Evolutionary conservation across 1,140 invertebrate species (phyloP).

Genomic region (Mercenaria mercenaria): DNA sequence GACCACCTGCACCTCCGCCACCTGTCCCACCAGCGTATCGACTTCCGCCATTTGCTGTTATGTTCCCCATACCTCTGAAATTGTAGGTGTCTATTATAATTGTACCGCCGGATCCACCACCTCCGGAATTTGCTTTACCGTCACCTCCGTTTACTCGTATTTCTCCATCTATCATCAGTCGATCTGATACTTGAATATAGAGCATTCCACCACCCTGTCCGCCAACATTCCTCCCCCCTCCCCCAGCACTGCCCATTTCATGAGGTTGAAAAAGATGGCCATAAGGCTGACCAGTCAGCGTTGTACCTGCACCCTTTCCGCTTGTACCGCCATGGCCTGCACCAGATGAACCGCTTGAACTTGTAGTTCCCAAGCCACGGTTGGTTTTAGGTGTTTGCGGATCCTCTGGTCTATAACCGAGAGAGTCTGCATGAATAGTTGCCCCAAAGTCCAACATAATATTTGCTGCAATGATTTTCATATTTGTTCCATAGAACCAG

Average conservation of each 20-base stretch:
- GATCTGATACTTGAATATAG: slow-evolving; percentile 70
- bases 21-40: slow-evolving; percentile 71
- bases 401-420: slow-evolving; percentile 74
- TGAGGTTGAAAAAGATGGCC: slow-evolving; percentile 78
- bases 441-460: slow-evolving; percentile 79
- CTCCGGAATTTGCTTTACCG: slow-evolving; percentile 66
- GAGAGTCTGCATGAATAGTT: slow-evolving; percentile 74
- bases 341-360: slow-evolving; percentile 75
- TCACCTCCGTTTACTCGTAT: slow-evolving; percentile 73
- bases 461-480: slow-evolving; percentile 73
- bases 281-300: slow-evolving; percentile 77
- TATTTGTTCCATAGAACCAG: slow-evolving; percentile 74
- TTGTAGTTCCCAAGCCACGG: slow-evolving; percentile 72
- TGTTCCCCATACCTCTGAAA: slow-evolving; percentile 77
- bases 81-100: slow-evolving; percentile 72
- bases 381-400: slow-evolving; percentile 58
- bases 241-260: slow-evolving; percentile 78
- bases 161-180: slow-evolving; percentile 76
- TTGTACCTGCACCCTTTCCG: slow-evolving; percentile 75
- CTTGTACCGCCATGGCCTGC: slow-evolving; percentile 79
- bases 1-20: slow-evolving; percentile 78
- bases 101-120: slow-evolving; percentile 78
- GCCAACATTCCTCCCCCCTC: slow-evolving; percentile 70
- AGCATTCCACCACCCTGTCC: slow-evolving; percentile 77
- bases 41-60: slow-evolving; percentile 79